These are phyloP conservation scores for Branchellion lobata DNA, from an alignment of 2,888 invertebrate genomes.

Conservation along the genomic window DNA sequence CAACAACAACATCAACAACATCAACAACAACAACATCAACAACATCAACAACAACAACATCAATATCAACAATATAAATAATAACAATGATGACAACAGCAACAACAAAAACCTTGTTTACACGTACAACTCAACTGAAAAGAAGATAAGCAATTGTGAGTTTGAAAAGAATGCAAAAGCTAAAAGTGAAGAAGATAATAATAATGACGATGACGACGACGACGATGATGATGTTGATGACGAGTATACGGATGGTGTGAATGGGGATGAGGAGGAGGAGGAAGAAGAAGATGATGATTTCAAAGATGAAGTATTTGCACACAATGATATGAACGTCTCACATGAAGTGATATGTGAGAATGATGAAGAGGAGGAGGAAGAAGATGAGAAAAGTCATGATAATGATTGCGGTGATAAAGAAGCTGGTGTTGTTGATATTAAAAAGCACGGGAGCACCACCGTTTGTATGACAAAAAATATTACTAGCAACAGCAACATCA, in stretches of 20 bases:
- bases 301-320: not conserved
- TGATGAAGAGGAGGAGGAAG: too few relatives aligned
- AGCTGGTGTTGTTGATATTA: too few relatives aligned
- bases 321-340: not conserved
- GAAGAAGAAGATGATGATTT: not conserved
- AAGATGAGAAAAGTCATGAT: too few relatives aligned
- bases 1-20: constrained; percentile 15
- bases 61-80: not conserved
- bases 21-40: not conserved
- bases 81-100: not conserved
- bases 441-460: not conserved
- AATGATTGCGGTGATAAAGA: too few relatives aligned
- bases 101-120: too few relatives aligned
- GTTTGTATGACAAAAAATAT: too few relatives aligned
- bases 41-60: not conserved
- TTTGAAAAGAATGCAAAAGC: not conserved
- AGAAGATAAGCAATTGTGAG: too few relatives aligned
- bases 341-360: too few relatives aligned
- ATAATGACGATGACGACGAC: constrained; percentile 4
- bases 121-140: too few relatives aligned
- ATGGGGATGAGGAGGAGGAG: not conserved
- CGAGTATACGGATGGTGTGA: not conserved
- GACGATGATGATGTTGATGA: constrained; percentile 12
- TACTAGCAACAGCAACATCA: not conserved
- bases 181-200: not conserved